Base-by-base conservation (phyloP, 2,888 invertebrate genomes). In the Diarsia rubi region DNA sequence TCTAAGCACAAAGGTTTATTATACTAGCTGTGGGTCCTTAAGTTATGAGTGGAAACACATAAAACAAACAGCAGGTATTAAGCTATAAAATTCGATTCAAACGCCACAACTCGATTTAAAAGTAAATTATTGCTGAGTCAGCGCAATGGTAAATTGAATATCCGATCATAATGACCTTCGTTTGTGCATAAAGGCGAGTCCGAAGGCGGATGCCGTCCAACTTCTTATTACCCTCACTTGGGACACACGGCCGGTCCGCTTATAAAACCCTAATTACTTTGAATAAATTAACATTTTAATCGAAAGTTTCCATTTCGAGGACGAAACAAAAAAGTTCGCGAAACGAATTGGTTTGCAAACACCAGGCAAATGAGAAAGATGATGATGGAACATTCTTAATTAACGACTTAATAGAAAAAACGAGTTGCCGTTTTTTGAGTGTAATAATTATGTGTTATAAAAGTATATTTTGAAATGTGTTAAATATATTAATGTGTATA, bases 61-160 rank as follows among this genome's bases (percentile, higher is more conserved):
- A 89, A 90, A 90, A 90, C 87, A 91, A 88, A 85, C 88, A 82
- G 85, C 84, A 84, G 79, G 83, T 88, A 90, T 91, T 88, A 90
- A 90, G 90, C 90, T 86, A 90, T 91, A 90, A 91, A 91, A 88
- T 87, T 86, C 88, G 87, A 91, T 90, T 89, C 87, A 88, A 91
- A 91, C 79, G 90, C 90, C 90, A 89, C 92, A 91, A 92, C 90
- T 92, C 91, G 91, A 94, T 93, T 94, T 89, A 90, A 92, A 92
- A 91, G 88, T 92, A 92, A 93, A 93, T 94, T 93, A 93, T 93
- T 92, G 91, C 90, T 91, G 92, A 94, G 91, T 94, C 93, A 92
- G 92, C 89, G 92, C 91, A 90, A 90, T 91, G 88, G 91, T 94
- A 93, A 94, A 95, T 95, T 94, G 93, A 95, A 95, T 94, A 94